Evolutionary conservation across 2,888 invertebrate species (phyloP).

Genomic region (Scrobipalpa atriplicella): DNA sequence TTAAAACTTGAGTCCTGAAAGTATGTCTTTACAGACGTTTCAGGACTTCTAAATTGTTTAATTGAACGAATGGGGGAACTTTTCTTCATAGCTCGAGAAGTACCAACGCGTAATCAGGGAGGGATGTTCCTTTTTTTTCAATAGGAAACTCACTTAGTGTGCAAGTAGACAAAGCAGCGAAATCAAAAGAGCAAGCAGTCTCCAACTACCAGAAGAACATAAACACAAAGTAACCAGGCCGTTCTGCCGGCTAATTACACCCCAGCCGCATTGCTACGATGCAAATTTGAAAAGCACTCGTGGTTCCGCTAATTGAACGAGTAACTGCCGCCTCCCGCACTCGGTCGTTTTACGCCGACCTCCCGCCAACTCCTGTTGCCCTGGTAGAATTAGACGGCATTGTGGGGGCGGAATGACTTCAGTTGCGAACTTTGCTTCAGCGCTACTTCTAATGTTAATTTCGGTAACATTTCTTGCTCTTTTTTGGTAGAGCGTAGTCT

Average conservation of each 20-base stretch:
- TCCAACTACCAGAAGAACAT: slow-evolving; percentile 56
- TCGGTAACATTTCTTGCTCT: slow-evolving; percentile 8
- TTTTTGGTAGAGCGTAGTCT: background rate
- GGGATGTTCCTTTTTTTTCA: too few relatives aligned
- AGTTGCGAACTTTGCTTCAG: slow-evolving; percentile 15
- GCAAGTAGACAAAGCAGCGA: slow-evolving; percentile 3
- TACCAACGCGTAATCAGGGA: background rate
- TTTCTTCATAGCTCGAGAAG: background rate
- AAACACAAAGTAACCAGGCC: slow-evolving; percentile 61
- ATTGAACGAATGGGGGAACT: background rate
- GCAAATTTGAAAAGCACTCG: slow-evolving; percentile 66
- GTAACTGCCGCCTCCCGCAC: slow-evolving; percentile 49
- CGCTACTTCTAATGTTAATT: slow-evolving; percentile 21
- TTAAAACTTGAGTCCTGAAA: slow-evolving; percentile 17
- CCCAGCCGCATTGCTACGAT: slow-evolving; percentile 53
- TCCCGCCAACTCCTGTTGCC: slow-evolving; percentile 53
- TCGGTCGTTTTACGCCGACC: slow-evolving; percentile 50
- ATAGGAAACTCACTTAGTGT: background rate
- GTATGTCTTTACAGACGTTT: slow-evolving; percentile 1
- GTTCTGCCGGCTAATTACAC: slow-evolving; percentile 61
- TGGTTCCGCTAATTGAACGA: slow-evolving; percentile 60
- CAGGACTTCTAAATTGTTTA: background rate
- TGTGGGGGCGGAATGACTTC: slow-evolving; percentile 51
- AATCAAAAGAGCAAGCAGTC: slow-evolving; percentile 43
- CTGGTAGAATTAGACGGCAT: slow-evolving; percentile 55